Evolutionary conservation across 2,888 invertebrate species (phyloP).

Genomic region (Agrypnus murinus): DNA sequence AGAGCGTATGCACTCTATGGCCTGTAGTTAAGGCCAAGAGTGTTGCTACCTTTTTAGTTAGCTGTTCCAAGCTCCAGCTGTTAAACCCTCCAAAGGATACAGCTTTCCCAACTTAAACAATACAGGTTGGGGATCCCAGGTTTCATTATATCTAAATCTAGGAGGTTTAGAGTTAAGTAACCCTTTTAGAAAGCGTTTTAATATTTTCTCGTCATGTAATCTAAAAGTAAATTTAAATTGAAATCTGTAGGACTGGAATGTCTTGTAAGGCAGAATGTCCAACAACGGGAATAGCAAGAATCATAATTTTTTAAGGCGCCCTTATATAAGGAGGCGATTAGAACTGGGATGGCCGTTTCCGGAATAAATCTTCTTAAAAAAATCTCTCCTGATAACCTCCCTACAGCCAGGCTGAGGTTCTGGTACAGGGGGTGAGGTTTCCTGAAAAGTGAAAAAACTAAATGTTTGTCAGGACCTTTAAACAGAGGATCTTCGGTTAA

Average conservation of each 20-base stretch:
- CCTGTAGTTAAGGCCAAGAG: slow-evolving; percentile 29
- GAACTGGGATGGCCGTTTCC: too few relatives aligned
- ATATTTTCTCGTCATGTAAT: too few relatives aligned
- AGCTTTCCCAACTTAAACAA: slow-evolving; percentile 12
- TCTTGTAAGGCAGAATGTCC: too few relatives aligned
- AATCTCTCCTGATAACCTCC: slow-evolving; percentile 23
- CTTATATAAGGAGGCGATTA: too few relatives aligned
- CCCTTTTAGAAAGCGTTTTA: slow-evolving; percentile 23
- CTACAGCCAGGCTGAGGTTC: slow-evolving; percentile 38
- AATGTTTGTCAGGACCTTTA: slow-evolving; percentile 47
- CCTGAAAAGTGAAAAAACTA: slow-evolving; percentile 23
- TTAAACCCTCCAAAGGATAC: too few relatives aligned
- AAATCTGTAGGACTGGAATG: too few relatives aligned
- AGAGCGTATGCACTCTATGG: too few relatives aligned
- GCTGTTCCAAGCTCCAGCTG: slow-evolving; percentile 7
- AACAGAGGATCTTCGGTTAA: slow-evolving; percentile 37
- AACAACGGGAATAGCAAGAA: too few relatives aligned
- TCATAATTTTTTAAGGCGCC: too few relatives aligned
- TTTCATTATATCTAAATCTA: slow-evolving; percentile 19
- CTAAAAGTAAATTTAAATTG: too few relatives aligned
- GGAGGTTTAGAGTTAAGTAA: slow-evolving; percentile 2
- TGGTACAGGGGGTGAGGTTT: slow-evolving; percentile 22
- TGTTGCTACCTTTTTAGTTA: slow-evolving; percentile 21
- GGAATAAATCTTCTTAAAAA: not conserved
- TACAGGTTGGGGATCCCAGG: slow-evolving; percentile 21